These are phyloP conservation scores for Deilephila porcellus DNA, from an alignment of 2,888 invertebrate genomes.

Conservation along the genomic window DNA sequence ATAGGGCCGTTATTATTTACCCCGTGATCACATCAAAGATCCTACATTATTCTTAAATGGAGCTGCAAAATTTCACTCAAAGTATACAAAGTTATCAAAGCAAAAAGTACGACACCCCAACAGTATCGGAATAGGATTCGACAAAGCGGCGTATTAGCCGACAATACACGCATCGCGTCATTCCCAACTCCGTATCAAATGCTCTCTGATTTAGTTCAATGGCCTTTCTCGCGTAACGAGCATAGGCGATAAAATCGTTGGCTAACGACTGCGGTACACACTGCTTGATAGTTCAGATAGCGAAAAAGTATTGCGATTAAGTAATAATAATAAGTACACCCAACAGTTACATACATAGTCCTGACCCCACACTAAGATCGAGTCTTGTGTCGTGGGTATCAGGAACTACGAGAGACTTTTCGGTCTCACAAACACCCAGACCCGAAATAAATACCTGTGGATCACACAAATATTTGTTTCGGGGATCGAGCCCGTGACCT, in stretches of 20 bases:
- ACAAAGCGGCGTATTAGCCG: slow-evolving; percentile 19
- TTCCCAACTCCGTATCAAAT: slow-evolving; percentile 21
- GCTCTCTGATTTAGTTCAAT: slow-evolving; percentile 27
- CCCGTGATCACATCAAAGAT: no score
- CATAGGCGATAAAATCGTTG: slow-evolving; percentile 13
- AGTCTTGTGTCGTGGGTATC: no score
- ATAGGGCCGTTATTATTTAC: no score
- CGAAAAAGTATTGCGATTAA: no score
- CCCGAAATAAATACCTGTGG: no score
- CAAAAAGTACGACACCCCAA: neutral
- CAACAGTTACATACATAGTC: no score
- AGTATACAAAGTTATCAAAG: neutral
- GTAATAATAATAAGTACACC: no score
- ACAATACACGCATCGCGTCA: slow-evolving; percentile 2
- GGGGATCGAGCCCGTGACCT: no score
- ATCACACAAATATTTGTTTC: no score
- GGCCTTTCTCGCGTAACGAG: slow-evolving; percentile 21
- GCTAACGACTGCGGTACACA: slow-evolving; percentile 7
- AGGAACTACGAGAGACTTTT: neutral
- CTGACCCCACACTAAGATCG: no score
- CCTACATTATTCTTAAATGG: neutral
- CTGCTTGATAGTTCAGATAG: neutral
- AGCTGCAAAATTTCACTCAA: neutral
- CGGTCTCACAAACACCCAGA: no score
- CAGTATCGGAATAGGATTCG: neutral